Percentiles rank a stretch among this genome's conserved stretches.
Evolutionary conservation across 92 coral and sea anemone species (phyloP).

Genomic region (Diadumene lineata): DNA sequence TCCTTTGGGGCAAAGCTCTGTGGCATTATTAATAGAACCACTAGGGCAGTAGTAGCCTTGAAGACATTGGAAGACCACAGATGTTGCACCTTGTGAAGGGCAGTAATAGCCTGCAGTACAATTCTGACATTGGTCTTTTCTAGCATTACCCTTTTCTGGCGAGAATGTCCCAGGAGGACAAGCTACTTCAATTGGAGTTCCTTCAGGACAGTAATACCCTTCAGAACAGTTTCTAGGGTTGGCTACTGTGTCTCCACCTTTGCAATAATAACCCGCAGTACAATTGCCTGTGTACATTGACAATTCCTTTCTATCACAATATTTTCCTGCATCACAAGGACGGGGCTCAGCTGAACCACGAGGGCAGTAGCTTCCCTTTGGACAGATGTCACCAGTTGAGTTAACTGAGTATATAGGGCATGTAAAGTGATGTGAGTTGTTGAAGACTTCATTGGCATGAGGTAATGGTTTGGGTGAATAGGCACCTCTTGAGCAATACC

Average conservation of each 20-base stretch:
- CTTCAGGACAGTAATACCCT: slow-evolving; percentile 90
- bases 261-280: slow-evolving; percentile 88
- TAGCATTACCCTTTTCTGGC: slow-evolving; percentile 74
- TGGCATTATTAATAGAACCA: slow-evolving; percentile 84
- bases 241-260: slow-evolving; percentile 63
- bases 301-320: slow-evolving; percentile 76
- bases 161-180: slow-evolving; percentile 93
- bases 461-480: slow-evolving; percentile 78
- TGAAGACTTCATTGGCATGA: slow-evolving; percentile 40
- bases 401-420: slow-evolving; percentile 96
- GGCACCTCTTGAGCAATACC: slow-evolving; percentile 89
- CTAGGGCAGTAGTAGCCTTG: slow-evolving; percentile 98
- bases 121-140: slow-evolving; percentile 75
- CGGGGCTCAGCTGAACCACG: slow-evolving; percentile 76
- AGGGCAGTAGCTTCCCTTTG: slow-evolving; percentile 82
- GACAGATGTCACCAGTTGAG: slow-evolving; percentile 92
- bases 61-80: slow-evolving; percentile 86
- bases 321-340: slow-evolving; percentile 80
- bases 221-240: slow-evolving; percentile 77
- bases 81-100: slow-evolving; percentile 77
- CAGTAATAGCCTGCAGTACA: slow-evolving; percentile 94
- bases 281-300: slow-evolving; percentile 80
- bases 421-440: slow-evolving; percentile 83
- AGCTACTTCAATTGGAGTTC: slow-evolving; percentile 74
- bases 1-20: slow-evolving; percentile 83